phyloP scores from a whole-genome alignment of 1,140 invertebrate genomes.

The Papilio machaon region DNA sequence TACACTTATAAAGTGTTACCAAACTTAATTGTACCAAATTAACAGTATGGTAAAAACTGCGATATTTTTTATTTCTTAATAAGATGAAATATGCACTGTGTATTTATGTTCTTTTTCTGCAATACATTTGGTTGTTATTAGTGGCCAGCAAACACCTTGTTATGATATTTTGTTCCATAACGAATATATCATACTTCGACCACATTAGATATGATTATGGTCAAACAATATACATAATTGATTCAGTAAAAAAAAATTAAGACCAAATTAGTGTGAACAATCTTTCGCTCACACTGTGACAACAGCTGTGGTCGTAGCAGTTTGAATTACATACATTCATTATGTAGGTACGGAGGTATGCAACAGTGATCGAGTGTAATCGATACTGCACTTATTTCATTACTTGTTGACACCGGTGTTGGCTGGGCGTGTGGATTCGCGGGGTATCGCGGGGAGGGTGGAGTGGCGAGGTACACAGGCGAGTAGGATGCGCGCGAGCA shows the following conservation, averaged over 20 bases:
- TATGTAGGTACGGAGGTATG: background rate
- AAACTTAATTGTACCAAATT: background rate
- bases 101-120: no score
- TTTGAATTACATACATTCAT: background rate
- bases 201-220: background rate
- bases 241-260: background rate
- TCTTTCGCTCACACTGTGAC: background rate
- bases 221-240: background rate
- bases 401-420: constrained; percentile 40
- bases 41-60: no score
- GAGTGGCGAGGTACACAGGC: constrained; percentile 60
- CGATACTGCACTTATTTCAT: constrained; percentile 62
- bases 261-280: background rate
- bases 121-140: no score
- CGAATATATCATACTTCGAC: background rate
- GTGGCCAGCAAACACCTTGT: background rate
- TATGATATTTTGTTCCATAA: background rate
- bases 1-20: background rate
- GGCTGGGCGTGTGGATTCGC: background rate
- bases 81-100: no score
- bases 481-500: constrained; percentile 71
- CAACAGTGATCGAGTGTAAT: constrained; percentile 47
- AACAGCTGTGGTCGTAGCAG: background rate
- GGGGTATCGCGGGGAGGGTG: background rate
- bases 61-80: background rate